Base-by-base conservation (phyloP, 2,888 invertebrate genomes). In the Protonemura montana region DNA sequence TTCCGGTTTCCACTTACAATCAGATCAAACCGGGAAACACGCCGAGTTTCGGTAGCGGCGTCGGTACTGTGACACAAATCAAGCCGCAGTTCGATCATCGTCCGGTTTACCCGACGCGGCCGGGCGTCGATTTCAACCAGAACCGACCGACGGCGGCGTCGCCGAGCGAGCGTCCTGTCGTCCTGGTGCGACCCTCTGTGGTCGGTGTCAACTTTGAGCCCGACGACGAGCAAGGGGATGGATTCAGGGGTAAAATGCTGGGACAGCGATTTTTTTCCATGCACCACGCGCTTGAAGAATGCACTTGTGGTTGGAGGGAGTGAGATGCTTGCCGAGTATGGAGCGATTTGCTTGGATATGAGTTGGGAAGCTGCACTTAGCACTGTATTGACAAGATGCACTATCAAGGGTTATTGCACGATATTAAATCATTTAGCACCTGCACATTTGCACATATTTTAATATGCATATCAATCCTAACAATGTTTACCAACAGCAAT, bases 41-140 rank as follows among this genome's bases (percentile, higher is more conserved):
- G 88, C 30, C 35, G 21, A n/a, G 27, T 3, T 41, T 41, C 35
- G 78, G 78, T 3, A 90, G 89, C 89, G 89, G 90, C 82, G 90
- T 91, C 85, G 92, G 92, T 88, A 91, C 92, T 82, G 91, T 91
- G 88, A 90, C 91, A 88, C 89, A 90, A 87, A 90, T 91, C 10
- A 90, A 90, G 88, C 89, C 90, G 27, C 88, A 89, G 87, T 90
- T 89, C 87, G 89, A 90, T 88, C 89, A 90, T 16, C 88, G 90
- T 89, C 91, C 90, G 88, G 91, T 91, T 89, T 91, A 91, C 91
- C 85, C 29, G 88, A 29, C 28, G 21, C 81, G 29, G 6, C 81
- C 81, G 28, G 59, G 59, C 3, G 81, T 81, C n/a, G 84, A 89
- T 88, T 89, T 89, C 87, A 89, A 90, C 88, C 89, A 90, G n/a